Base-by-base conservation (phyloP, 1,140 invertebrate species). In the Drosophila sucinea region DNA sequence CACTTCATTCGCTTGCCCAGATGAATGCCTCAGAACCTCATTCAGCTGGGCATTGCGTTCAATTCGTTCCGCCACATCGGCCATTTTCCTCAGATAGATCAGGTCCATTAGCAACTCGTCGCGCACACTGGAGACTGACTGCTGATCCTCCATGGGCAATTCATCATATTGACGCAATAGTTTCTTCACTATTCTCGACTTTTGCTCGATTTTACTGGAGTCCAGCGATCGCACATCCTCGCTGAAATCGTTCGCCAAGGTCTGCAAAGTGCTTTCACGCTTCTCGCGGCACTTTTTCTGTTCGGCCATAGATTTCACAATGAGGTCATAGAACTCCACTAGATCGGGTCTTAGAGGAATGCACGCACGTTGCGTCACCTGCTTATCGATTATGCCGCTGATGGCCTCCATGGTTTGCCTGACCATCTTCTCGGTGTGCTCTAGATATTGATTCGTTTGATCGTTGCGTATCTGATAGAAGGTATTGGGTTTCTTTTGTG, bases 51-150 rank as follows among this genome's bases (percentile, higher is more conserved):
- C 63, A 35, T 62, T 61, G 1, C 84, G 63, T 30, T 71, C 54
- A 3, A 27, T 54, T 8, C 73, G 60, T 44, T 82, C 66, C 11
- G 60, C 65, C 1, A 69, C 29, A 3, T 85, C 81, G 23, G 66
- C 44, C 86, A 90, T 77, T 51, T 86, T 85, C 0, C 66, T 65
- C 27, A 91, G 38, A 27, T 74, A 80, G 0, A 79, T 63, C 0
- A 91, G 58, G 58, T 91, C 79, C 60, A 79, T 60, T 1, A 91
- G 72, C 29, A 91, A 47, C n/a, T 91, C 77, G 23, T 91, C 85
- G 0, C 79, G 70, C 4, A 87, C 32, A 1, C 32, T 17, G 1
- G 64, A 41, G 2, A 63, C 77, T 1, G 68, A 35, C 1, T 58
- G 51, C 33, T 91, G 90, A 25, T 91, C 90, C n/a, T 73, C 73